Evolutionary conservation across 2,888 invertebrate genomes (phyloP).

Genomic region (Andrena haemorrhoa): DNA sequence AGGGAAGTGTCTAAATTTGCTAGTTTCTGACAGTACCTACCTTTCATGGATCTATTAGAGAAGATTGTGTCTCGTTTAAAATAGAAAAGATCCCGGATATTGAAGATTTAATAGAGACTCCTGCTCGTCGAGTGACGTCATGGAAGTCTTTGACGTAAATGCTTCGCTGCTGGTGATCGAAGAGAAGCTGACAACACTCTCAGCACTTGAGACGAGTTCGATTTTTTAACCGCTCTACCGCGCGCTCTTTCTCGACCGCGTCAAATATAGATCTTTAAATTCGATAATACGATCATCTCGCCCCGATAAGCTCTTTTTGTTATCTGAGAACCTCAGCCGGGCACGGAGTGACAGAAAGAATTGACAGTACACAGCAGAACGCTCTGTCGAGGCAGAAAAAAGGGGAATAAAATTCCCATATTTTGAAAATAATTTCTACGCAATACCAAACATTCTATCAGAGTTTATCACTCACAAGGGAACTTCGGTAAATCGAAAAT

Average conservation of each 20-base stretch:
- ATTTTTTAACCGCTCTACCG: constrained; percentile 60
- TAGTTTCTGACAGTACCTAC: not conserved
- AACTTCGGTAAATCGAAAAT: too few relatives aligned
- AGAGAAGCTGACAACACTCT: constrained; percentile 61
- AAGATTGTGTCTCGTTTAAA: not conserved
- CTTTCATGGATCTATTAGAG: not conserved
- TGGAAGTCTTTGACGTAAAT: constrained; percentile 71
- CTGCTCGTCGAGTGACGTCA: constrained; percentile 67
- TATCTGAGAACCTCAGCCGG: constrained; percentile 25
- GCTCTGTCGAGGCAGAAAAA: not conserved
- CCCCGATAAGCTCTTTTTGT: constrained; percentile 53
- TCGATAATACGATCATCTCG: constrained; percentile 61
- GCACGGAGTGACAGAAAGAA: not conserved
- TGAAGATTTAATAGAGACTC: constrained; percentile 24
- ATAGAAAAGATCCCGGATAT: not conserved
- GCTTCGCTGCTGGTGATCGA: constrained; percentile 57
- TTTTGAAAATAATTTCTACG: not conserved
- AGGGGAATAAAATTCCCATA: not conserved
- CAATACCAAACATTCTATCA: not conserved
- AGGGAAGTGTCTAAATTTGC: not conserved
- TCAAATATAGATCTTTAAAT: constrained; percentile 57
- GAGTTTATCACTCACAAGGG: too few relatives aligned
- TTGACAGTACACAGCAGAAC: not conserved
- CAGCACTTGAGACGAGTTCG: constrained; percentile 64
- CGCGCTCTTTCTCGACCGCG: constrained; percentile 36